Percentiles rank a stretch among this genome's conserved stretches.
Evolutionary conservation across 1,140 invertebrate species (phyloP).

Genomic region (Cotesia typhae): DNA sequence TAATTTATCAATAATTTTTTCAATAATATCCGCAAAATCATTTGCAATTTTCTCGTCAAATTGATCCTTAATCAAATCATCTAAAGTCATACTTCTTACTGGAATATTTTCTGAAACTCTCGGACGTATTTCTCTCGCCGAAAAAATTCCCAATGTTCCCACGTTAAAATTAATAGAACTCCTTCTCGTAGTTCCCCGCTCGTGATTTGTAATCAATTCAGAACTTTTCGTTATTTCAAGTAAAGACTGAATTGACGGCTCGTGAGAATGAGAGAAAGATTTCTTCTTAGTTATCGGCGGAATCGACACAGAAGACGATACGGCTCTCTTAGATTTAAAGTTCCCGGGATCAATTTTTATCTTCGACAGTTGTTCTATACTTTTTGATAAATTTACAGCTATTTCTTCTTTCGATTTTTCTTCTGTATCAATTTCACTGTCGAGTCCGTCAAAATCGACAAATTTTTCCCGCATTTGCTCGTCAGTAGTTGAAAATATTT

Average conservation of each 20-base stretch:
- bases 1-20: conserved; percentile 44
- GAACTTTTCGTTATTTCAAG: background rate
- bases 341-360: background rate
- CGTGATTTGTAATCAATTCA: conserved; percentile 4
- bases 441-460: background rate
- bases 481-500: conserved; percentile 26
- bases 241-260: background rate
- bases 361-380: background rate
- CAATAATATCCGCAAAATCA: conserved; percentile 36
- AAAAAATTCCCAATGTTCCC: conserved; percentile 1
- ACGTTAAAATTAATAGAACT: background rate
- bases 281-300: background rate
- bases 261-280: background rate
- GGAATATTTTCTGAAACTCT: conserved; percentile 43
- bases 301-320: background rate
- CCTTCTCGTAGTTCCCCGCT: conserved; percentile 26
- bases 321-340: background rate
- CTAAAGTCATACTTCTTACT: conserved; percentile 39
- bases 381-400: background rate
- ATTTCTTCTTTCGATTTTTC: background rate
- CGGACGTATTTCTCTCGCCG: background rate
- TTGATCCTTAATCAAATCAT: conserved; percentile 34
- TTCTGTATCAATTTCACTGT: background rate
- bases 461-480: conserved; percentile 15
- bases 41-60: conserved; percentile 39